Conservation (phyloP, 2,113 vertebrate species). For the Grantiella picta region DNA sequence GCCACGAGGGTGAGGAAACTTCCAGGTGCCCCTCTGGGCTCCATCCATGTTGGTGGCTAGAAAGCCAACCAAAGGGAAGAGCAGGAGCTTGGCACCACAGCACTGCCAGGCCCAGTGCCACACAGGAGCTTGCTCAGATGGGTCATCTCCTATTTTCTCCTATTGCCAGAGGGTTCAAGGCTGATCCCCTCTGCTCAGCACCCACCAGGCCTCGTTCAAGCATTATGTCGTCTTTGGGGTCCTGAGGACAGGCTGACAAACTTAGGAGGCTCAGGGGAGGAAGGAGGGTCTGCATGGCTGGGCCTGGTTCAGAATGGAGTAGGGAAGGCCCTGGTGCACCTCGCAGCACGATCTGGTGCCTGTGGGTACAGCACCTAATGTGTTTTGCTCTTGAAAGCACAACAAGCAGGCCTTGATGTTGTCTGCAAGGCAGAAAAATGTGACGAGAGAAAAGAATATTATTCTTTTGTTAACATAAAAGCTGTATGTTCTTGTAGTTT, state of each 20-base stretch:
- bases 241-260: background rate
- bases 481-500: background rate
- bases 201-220: background rate
- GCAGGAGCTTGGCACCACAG: rapidly evolving
- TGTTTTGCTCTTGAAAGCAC: background rate
- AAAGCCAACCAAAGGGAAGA: background rate
- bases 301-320: background rate
- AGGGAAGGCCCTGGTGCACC: background rate
- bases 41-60: background rate
- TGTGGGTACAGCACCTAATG: too few relatives aligned
- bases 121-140: background rate
- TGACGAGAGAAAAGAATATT: background rate
- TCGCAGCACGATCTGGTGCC: background rate
- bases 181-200: background rate
- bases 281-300: background rate
- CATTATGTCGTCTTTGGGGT: background rate
- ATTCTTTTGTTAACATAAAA: background rate
- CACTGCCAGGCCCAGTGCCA: background rate
- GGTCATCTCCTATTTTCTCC: background rate
- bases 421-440: background rate
- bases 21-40: background rate
- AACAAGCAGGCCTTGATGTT: background rate
- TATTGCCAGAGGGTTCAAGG: background rate
- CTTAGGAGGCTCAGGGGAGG: background rate
- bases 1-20: background rate